These are phyloP conservation scores for Drosophila fuyamai DNA, from an alignment of 1,140 invertebrate species.

Conservation along the genomic window DNA sequence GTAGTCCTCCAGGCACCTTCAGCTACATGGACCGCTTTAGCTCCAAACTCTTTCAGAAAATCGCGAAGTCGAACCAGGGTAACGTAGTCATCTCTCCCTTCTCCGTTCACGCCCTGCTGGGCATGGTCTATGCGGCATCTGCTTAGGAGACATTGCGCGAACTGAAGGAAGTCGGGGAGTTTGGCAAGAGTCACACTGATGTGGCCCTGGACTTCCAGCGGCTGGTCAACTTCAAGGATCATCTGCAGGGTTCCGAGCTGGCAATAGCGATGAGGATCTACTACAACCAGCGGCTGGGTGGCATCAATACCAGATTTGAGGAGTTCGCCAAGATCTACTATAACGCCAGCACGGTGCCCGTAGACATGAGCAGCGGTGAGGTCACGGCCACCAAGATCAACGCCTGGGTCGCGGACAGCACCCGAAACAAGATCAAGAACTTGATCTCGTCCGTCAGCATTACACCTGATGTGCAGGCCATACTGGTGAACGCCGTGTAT, in stretches of 20 bases:
- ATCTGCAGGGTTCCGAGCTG: constrained; percentile 24
- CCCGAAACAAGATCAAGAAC: constrained; percentile 42
- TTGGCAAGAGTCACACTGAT: background rate
- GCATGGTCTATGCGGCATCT: constrained; percentile 51
- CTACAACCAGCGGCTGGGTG: constrained; percentile 39
- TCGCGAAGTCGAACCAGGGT: constrained; percentile 5
- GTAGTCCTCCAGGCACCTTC: constrained; percentile 26
- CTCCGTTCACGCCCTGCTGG: constrained; percentile 64
- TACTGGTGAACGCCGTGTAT: constrained; percentile 72
- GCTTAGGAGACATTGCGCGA: constrained; percentile 41
- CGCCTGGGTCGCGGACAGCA: constrained; percentile 60
- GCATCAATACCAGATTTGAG: constrained; percentile 25
- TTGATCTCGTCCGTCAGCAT: constrained; percentile 44
- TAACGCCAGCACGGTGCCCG: constrained; percentile 31
- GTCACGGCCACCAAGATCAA: constrained; percentile 48
- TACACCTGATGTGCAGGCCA: constrained; percentile 41
- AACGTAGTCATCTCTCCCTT: constrained; percentile 72
- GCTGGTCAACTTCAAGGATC: background rate
- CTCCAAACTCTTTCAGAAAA: constrained; percentile 50
- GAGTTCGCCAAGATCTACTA: constrained; percentile 23
- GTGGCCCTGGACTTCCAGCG: constrained; percentile 33
- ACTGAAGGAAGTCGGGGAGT: constrained; percentile 19
- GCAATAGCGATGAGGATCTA: constrained; percentile 62
- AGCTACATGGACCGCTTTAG: constrained; percentile 67
- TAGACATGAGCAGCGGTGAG: constrained; percentile 37